A percentile compares a stretch with the other conserved stretches of the same genome.
Conservation (phyloP, 1,140 invertebrate species). For the roundworm (Caenorhabditis elegans) region DNA sequence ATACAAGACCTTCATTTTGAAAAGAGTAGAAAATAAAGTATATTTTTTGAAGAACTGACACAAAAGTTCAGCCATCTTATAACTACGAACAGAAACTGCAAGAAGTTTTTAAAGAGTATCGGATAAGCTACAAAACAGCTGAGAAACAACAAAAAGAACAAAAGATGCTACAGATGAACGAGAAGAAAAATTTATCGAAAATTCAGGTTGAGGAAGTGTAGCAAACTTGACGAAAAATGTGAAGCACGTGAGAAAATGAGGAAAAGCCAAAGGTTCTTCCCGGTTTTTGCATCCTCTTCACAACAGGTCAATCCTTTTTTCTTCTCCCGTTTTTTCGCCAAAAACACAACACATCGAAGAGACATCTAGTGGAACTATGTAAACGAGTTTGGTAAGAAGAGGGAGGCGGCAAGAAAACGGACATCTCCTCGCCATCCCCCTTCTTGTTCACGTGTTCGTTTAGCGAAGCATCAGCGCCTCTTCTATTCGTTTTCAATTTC, state of each 20-base stretch:
- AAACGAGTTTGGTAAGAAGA: slow-evolving; percentile 29
- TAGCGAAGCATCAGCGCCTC: slow-evolving; percentile 25
- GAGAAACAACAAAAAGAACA: no score
- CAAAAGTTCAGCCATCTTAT: no score
- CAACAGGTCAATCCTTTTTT: slow-evolving; percentile 2
- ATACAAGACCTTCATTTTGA: no score
- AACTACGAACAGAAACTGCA: no score
- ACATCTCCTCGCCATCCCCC: not conserved
- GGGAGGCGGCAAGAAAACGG: slow-evolving; percentile 16
- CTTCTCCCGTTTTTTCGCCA: no score
- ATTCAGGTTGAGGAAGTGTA: not conserved
- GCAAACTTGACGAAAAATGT: not conserved
- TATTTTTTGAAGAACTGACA: no score
- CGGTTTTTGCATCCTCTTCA: not conserved
- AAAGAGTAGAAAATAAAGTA: no score
- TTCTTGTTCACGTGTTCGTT: slow-evolving; percentile 21
- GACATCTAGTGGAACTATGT: slow-evolving; percentile 6
- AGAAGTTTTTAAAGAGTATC: no score
- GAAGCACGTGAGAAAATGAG: not conserved
- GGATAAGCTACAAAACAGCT: no score
- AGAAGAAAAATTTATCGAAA: not conserved
- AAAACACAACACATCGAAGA: slow-evolving; percentile 10
- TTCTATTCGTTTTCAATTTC: slow-evolving; percentile 2
- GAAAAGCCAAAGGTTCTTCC: not conserved
- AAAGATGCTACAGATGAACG: no score